Evolutionary conservation across 2,113 vertebrate genomes (phyloP), one percentile per base, ranked within the genome.

Genomic region (Cervus canadensis): DNA sequence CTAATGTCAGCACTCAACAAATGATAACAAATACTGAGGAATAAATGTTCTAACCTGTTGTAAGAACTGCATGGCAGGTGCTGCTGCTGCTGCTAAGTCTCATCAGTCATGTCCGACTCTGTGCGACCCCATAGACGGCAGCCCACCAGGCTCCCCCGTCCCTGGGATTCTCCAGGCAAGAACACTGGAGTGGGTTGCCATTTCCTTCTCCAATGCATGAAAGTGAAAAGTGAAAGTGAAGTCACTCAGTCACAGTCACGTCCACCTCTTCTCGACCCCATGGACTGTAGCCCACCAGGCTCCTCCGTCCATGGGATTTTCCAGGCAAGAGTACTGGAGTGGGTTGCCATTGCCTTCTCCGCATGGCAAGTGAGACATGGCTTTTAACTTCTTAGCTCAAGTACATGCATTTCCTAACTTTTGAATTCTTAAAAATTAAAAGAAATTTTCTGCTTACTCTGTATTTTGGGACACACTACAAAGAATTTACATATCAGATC

Each of bases 21-120:
- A 57, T 91, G n/a, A 82, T 89, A 89, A 88, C 16, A 95, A 93
- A 95, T 85, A 87, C 40, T 94, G 71, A 95, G 28, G 78, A 97
- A 62, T 48, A 96, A 95, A 83, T 89, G 25, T 60, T 96, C 74
- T 92, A 52, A 97, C 62, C 30, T 83, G 40, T 93, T 89, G 79
- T 56, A 92, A 94, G 97, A 94, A 67, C 45, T 93, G 15, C 26
- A 85, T 60, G 3, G 33, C 33, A 67, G n/a, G 33, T 64, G 30
- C 30, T 64, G 33, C 64, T n/a, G 64, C 33, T 67, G 17, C 62
- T n/a, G 62, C 62, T 17, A 9, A n/a, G 62, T 67, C 0, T 0
- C 33, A 1, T 67, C 8, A n/a, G 64, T n/a, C 8, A 0, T 64
- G 33, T n/a, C 62, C 0, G 1, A 67, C 62, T 33, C 30, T 67